Evolutionary conservation across 2,113 vertebrate species (phyloP), one percentile per base, ranked within the genome.

Genomic region (Brachionichthys hirsutus): DNA sequence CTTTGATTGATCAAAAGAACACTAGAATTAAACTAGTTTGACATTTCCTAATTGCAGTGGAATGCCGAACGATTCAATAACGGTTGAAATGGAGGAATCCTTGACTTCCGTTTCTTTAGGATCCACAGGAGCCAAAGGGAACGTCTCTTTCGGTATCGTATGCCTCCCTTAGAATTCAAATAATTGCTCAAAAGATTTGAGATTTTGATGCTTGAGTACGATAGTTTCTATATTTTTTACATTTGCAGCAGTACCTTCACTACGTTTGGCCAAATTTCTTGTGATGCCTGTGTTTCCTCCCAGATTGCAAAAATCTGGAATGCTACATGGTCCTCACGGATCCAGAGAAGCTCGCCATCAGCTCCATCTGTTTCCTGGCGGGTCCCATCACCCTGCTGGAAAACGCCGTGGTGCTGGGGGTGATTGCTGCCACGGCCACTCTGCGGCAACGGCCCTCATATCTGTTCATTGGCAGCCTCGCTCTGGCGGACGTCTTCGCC

Each of bases 391-490:
- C 94, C 0, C 50, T 94, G 59, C 62, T 96, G 15, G 94, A 94
- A 82, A 98, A 98, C 45, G 20, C 69, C 11, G 53, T 92, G 2
- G 92, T 97, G 42, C 78, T 98, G 53, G 90, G 63, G 9, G 77
- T 96, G 67, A 94, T 97, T 16, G 84, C 85, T 14, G 83, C 89
- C 43, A 92, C 94, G 1, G 86, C 75, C 0, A 6, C 68, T 1
- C 91, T 92, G 19, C 91, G 93, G 14, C 87, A 50, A 18, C 91
- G 93, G 11, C 95, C 96, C 22, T 95, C 95, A 0, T 97, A 94
- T 74, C 83, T 98, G 42, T 95, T 98, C 75, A 94, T 97, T 0
- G 88, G 90, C 83, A 98, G 93, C 88, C 65, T 98, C 24, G 94
- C 95, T 12, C 70, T 90, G 64, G 96, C 95, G 0, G 96, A 98